Evolutionary conservation across 2,888 invertebrate genomes (phyloP).

Genomic region (Netelia virgata): DNA sequence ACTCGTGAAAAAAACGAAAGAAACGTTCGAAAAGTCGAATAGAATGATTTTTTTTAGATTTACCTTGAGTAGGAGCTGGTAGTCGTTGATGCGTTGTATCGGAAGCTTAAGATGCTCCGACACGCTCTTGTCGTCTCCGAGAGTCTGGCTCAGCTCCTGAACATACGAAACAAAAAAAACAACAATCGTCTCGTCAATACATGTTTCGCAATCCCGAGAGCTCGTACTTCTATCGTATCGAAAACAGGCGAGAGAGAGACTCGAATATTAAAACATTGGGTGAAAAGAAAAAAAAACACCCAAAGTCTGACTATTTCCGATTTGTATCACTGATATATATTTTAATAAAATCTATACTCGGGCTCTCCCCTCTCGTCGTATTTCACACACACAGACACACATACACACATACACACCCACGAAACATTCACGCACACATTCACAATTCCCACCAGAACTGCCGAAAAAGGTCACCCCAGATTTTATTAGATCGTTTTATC

Average conservation of each 20-base stretch:
- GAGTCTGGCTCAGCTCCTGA: conserved; percentile 93
- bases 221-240: not conserved
- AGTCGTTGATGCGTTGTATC: conserved; percentile 98
- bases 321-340: not conserved
- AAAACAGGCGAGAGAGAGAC: conserved; percentile 5
- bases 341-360: not conserved
- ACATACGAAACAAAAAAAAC: conserved; percentile 74
- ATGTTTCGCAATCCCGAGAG: conserved; percentile 20
- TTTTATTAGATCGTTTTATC: not conserved
- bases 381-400: too few relatives aligned
- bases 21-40: not conserved
- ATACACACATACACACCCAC: not conserved
- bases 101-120: conserved; percentile 97
- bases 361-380: too few relatives aligned
- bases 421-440: conserved; percentile 9
- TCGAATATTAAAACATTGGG: conserved; percentile 41
- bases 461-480: not conserved
- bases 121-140: conserved; percentile 95
- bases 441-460: not conserved
- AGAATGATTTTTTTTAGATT: conserved; percentile 62
- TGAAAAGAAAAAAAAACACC: not conserved
- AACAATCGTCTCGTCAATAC: conserved; percentile 39
- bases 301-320: not conserved
- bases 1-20: not conserved
- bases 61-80: conserved; percentile 97